Evolutionary conservation across 2,797 vertebrate species (phyloP).

Genomic region (Pterois miles): DNA sequence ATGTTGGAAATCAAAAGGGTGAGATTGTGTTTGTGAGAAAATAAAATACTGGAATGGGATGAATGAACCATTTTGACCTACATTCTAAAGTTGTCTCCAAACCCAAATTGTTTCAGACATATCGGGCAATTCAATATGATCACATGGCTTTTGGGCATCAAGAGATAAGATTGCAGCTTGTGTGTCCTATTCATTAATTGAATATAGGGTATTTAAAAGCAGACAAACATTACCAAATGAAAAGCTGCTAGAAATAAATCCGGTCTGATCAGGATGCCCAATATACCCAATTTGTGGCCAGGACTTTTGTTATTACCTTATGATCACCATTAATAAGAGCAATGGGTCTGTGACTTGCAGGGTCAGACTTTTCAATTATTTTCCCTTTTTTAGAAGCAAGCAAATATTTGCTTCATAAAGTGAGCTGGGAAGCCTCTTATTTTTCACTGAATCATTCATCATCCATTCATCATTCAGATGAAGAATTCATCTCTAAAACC

Average conservation of each 20-base stretch:
- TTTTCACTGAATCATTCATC: not conserved
- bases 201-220: not conserved
- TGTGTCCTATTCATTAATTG: not conserved
- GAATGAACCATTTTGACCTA: not conserved
- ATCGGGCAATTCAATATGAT: not conserved
- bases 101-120: constrained; percentile 1
- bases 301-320: not conserved
- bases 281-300: not conserved
- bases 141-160: not conserved
- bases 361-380: not conserved
- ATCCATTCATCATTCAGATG: too few relatives aligned
- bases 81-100: not conserved
- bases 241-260: not conserved
- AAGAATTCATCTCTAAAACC: not conserved
- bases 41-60: not conserved
- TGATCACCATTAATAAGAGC: not conserved
- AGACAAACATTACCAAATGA: not conserved
- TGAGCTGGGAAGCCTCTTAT: not conserved
- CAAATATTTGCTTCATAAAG: not conserved
- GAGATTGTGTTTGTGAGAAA: not conserved
- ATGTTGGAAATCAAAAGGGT: too few relatives aligned
- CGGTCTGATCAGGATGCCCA: not conserved
- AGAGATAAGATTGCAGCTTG: not conserved
- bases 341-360: not conserved
- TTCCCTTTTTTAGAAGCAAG: not conserved